A percentile compares a stretch with the other conserved stretches of the same genome.
Conservation (phyloP, 2,888 invertebrate species). For the Drosophila flavopinicola region DNA sequence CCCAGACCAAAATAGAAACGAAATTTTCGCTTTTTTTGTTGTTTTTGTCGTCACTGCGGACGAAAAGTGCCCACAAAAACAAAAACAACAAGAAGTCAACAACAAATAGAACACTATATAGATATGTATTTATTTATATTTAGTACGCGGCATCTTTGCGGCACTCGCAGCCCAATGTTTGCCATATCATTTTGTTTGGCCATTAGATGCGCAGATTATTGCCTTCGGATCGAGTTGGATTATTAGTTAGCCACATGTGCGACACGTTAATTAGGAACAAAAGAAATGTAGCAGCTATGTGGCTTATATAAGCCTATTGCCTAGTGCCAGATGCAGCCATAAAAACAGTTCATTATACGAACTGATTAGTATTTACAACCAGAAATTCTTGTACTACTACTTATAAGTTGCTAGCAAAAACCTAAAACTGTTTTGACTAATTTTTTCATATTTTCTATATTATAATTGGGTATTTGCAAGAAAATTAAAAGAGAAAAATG, state of each 20-base stretch:
- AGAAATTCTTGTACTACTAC: neutral
- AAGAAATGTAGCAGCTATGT: neutral
- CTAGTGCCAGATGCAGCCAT: constrained; percentile 11
- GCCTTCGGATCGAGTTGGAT: constrained; percentile 23
- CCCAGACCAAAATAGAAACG: constrained; percentile 58
- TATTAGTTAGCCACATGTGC: constrained; percentile 24
- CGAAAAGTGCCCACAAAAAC: constrained; percentile 33
- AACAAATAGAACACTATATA: constrained; percentile 44
- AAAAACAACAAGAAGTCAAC: constrained; percentile 29
- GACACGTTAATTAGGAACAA: constrained; percentile 21
- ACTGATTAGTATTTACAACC: neutral
- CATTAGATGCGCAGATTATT: constrained; percentile 42
- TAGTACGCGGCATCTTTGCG: constrained; percentile 25
- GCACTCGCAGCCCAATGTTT: constrained; percentile 23
- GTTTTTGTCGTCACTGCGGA: constrained; percentile 49
- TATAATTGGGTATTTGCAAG: too few species aligned
- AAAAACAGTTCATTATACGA: constrained; percentile 1
- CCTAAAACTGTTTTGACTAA: too few species aligned
- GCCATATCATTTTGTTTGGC: constrained; percentile 30
- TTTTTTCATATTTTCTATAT: too few species aligned
- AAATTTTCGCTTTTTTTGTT: constrained; percentile 33
- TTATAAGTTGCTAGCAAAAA: too few species aligned
- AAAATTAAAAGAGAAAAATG: too few species aligned
- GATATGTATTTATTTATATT: constrained; percentile 59
- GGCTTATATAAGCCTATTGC: constrained; percentile 21